These are phyloP conservation scores for Lasiurus cinereus DNA, from an alignment of 2,113 vertebrate species.

Conservation along the genomic window DNA sequence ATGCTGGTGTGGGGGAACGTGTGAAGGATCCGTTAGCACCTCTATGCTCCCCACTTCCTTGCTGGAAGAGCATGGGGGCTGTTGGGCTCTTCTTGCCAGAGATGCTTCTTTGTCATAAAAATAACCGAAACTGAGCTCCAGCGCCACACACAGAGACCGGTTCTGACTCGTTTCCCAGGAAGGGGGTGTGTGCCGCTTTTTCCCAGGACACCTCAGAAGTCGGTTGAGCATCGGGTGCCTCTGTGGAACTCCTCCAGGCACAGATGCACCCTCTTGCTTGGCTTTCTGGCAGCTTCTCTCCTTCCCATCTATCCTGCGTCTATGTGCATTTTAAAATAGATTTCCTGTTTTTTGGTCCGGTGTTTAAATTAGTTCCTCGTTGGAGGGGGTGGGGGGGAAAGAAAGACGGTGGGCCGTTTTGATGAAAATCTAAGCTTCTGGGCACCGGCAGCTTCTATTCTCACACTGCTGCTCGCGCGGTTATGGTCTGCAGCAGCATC, in stretches of 20 bases:
- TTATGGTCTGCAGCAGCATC: background rate
- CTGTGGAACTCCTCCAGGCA: constrained; percentile 54
- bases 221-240: constrained; percentile 24
- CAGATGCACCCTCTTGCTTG: constrained; percentile 56
- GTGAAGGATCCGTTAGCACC: constrained; percentile 20
- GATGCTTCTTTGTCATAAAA: constrained; percentile 65
- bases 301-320: constrained; percentile 50
- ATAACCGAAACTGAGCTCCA: background rate
- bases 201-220: constrained; percentile 27
- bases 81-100: constrained; percentile 30
- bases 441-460: background rate
- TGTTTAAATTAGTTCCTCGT: constrained; percentile 60
- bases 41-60: constrained; percentile 11
- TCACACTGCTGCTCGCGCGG: background rate
- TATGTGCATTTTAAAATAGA: constrained; percentile 67
- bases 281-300: background rate
- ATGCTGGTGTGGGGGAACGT: background rate
- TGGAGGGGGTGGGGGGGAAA: background rate
- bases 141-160: background rate
- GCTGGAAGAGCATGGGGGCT: background rate
- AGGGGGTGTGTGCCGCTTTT: background rate
- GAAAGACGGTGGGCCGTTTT: background rate
- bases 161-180: constrained; percentile 47
- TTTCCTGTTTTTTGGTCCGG: constrained; percentile 37
- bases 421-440: constrained; percentile 15